Conservation (phyloP, 2,113 vertebrate species). For the Labeo catla region DNA sequence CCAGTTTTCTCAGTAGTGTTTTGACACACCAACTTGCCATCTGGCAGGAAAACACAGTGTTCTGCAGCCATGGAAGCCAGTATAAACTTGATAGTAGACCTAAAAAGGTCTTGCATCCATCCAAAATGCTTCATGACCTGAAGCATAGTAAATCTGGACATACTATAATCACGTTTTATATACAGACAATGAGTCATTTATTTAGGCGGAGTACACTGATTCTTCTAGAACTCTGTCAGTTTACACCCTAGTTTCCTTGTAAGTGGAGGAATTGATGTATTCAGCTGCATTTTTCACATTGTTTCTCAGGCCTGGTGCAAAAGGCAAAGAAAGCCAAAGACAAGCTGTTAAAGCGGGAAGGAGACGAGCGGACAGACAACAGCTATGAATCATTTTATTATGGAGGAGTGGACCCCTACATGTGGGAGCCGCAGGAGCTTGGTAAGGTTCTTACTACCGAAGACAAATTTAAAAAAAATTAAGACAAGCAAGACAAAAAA, state of each 20-base stretch:
- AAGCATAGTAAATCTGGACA: background rate
- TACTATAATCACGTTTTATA: background rate
- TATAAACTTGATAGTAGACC: background rate
- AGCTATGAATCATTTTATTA: constrained; percentile 92
- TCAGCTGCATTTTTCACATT: background rate
- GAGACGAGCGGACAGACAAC: constrained; percentile 83
- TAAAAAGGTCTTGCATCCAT: background rate
- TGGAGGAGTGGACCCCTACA: constrained; percentile 92
- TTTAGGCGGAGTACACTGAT: background rate
- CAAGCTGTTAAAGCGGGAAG: constrained; percentile 89
- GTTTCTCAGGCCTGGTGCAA: constrained; percentile 86
- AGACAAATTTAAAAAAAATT: background rate
- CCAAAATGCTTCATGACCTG: too few relatives aligned
- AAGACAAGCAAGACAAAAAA: too few relatives aligned
- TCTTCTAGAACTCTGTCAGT: background rate
- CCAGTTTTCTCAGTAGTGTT: background rate
- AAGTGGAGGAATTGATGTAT: background rate
- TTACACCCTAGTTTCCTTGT: background rate
- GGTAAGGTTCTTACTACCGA: constrained; percentile 74
- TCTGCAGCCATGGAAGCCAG: background rate
- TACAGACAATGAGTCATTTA: background rate
- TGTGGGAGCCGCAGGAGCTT: constrained; percentile 98
- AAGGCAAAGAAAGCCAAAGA: constrained; percentile 96
- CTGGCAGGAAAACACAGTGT: background rate
- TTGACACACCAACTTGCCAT: background rate